Evolutionary conservation across 2,797 vertebrate genomes (phyloP), one percentile per base, ranked within the genome.

Genomic region (Chromis chromis): DNA sequence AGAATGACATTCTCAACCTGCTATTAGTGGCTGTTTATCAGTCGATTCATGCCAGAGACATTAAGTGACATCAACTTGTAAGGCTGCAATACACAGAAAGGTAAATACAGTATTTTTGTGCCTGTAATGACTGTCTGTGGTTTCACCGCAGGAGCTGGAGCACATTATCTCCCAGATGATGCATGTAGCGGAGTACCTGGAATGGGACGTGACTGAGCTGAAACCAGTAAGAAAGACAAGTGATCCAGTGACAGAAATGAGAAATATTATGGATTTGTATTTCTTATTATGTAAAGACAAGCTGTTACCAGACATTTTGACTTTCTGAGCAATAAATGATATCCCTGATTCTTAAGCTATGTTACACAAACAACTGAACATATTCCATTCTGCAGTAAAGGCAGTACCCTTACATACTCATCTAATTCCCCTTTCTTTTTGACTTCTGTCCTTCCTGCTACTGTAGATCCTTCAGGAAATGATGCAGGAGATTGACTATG

Each of bases 401-500:
- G 19, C 17, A 8, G 19, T 7, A 46, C 6, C 19, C 17, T 7
- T 44, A 5, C 17, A 17, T 40, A 40, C 16, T 44, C 16, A 44
- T 17, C 4, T 44, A 44, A 13, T 19, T 7, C 44, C 8, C 3
- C 6, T 13, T 46, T 46, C 19, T 8, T 49, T n/a, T 12, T 49
- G n/a, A 22, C n/a, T 5, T 19, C 6, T 55, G 16, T 48, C 33
- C 7, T 12, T 4, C 2, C 60, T 44, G 48, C 2, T 24, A 0
- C 9, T 27, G 33, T 21, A 98, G 97, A 99, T 99, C 74, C 96
- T 99, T 42, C 96, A 97, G 89, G 97, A 98, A 86, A 98, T 99
- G 97, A 99, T 98, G 97, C 95, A 94, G 84, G 97, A 99, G 93
- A 99, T 99, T 40, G 97, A 98, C 89, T 99, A 97, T 11, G 96